Percentiles rank a stretch among this genome's conserved stretches.
These are phyloP conservation scores for Apoderus coryli DNA, from an alignment of 2,888 invertebrate genomes.

Conservation along the genomic window DNA sequence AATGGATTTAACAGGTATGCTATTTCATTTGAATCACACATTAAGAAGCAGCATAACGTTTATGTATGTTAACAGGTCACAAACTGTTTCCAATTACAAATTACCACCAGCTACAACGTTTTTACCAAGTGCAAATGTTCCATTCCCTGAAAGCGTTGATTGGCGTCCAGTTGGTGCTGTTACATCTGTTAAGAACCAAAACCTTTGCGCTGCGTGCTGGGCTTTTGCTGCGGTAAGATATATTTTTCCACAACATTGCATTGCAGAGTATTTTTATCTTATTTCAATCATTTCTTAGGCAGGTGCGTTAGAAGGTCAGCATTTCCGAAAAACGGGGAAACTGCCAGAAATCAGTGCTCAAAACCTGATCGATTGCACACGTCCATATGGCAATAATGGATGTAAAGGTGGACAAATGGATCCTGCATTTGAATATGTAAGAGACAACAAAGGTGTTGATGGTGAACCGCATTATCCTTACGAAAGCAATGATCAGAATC, in stretches of 20 bases:
- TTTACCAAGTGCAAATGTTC: slow-evolving; percentile 27
- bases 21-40: too few species aligned
- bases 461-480: slow-evolving; percentile 40
- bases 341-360: slow-evolving; percentile 40
- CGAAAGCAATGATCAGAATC: slow-evolving; percentile 19
- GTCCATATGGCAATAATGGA: slow-evolving; percentile 36
- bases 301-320: slow-evolving; percentile 41
- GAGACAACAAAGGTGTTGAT: slow-evolving; percentile 40
- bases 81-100: too few species aligned
- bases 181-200: slow-evolving; percentile 27
- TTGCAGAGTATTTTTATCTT: not conserved
- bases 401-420: slow-evolving; percentile 41
- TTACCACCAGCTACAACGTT: slow-evolving; percentile 22
- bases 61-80: not conserved
- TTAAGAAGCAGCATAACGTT: too few species aligned
- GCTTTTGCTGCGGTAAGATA: slow-evolving; percentile 31
- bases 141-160: slow-evolving; percentile 27
- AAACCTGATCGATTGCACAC: slow-evolving; percentile 40
- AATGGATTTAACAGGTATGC: too few species aligned
- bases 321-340: slow-evolving; percentile 36
- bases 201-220: slow-evolving; percentile 29
- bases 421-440: slow-evolving; percentile 35
- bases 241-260: not conserved
- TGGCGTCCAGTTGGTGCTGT: slow-evolving; percentile 31
- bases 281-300: slow-evolving; percentile 30